Evolutionary conservation across 2,797 vertebrate genomes (phyloP), one percentile per base, ranked within the genome.

Genomic region (Picus viridis): DNA sequence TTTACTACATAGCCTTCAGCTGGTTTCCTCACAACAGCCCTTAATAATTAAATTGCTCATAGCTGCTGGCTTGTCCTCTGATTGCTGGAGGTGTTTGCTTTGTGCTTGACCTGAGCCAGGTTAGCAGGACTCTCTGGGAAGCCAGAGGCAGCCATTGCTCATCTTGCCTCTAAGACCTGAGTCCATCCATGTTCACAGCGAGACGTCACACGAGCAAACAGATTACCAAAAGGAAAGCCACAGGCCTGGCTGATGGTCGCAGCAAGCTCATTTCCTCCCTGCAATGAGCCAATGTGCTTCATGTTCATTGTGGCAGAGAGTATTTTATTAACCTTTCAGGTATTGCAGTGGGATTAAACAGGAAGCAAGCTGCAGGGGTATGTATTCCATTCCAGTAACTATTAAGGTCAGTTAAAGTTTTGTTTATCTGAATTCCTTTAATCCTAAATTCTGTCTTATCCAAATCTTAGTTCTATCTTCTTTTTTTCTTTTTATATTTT

Each of bases 361-460:
- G 77, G 71, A 72, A 69, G 54, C 0, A 3, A 56, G 84, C 92
- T 88, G 43, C 87, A 82, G 71, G 85, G 76, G 77, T 29, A 61
- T 73, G 4, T 51, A 57, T 56, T 91, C 85, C 27, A 8, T 78
- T 71, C 71, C 80, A 77, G 47, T 86, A 71, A 94, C 86, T 53
- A 78, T 77, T 89, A 86, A 91, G 85, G 85, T 82, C 87, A 57
- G 74, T 88, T 89, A 64, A 88, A 90, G 84, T 84, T 85, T 80
- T 93, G 64, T 92, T 95, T 94, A 84, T 92, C 92, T 92, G 54
- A 88, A 92, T 90, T 79, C 77, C 45, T 94, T 92, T 92, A 82
- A 96, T 94, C 93, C 92, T 61, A 88, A 93, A 91, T 80, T 87
- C 89, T 91, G 41, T 82, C 80, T 95, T 89, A 91, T 86, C 89